Conservation (phyloP, 2,888 invertebrate genomes). For the Unio pictorum region DNA sequence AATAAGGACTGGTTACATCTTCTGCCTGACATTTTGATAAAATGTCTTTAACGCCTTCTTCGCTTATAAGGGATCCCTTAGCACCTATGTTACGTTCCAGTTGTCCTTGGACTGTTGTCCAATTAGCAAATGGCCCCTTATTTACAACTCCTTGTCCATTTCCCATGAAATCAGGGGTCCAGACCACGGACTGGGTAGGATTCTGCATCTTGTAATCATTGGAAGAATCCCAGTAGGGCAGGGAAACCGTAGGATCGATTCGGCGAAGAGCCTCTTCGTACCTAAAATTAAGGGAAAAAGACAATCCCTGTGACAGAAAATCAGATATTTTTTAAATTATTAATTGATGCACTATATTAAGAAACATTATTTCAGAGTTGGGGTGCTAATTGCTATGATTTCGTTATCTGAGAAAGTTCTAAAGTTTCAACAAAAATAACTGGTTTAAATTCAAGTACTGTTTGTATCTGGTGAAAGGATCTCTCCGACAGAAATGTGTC, state of each 20-base stretch:
- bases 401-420: too few species aligned
- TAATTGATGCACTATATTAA: too few species aligned
- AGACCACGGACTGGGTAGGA: constrained; percentile 45
- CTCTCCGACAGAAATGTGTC: too few species aligned
- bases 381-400: too few species aligned
- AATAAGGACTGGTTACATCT: constrained; percentile 33
- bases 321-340: too few species aligned
- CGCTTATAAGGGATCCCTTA: constrained; percentile 19
- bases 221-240: constrained; percentile 59
- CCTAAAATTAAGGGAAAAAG: constrained; percentile 19
- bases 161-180: constrained; percentile 48
- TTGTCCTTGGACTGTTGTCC: constrained; percentile 41
- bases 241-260: constrained; percentile 40
- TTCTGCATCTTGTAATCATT: constrained; percentile 44
- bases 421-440: too few species aligned
- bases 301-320: too few species aligned
- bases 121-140: constrained; percentile 53
- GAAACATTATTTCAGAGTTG: too few species aligned
- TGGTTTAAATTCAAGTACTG: too few species aligned
- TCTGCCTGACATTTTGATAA: constrained; percentile 28
- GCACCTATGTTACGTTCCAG: constrained; percentile 45
- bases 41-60: constrained; percentile 25
- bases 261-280: constrained; percentile 52
- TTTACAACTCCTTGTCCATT: constrained; percentile 48
- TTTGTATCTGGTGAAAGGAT: too few species aligned